These are phyloP conservation scores for Pollenia amentaria DNA, from an alignment of 2,888 invertebrate species.

Conservation along the genomic window DNA sequence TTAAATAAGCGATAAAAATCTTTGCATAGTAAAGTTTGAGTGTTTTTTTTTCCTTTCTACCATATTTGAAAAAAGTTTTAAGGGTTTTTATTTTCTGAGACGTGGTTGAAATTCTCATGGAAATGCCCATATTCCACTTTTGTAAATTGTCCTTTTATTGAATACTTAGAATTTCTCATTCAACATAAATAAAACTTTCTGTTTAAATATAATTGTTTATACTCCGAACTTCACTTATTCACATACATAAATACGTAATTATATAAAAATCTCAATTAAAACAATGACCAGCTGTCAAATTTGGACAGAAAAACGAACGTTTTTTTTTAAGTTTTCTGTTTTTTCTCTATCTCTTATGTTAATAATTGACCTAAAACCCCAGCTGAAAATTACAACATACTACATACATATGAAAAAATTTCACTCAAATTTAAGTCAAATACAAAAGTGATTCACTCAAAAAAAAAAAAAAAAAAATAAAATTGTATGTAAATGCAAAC, in stretches of 20 bases:
- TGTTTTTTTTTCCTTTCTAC: too few relatives aligned
- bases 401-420: neutral
- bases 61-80: too few relatives aligned
- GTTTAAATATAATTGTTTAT: neutral
- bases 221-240: neutral
- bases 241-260: neutral
- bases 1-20: too few relatives aligned
- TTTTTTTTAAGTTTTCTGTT: neutral
- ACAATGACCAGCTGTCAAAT: conserved; percentile 29
- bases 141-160: too few relatives aligned
- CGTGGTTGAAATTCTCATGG: too few relatives aligned
- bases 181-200: neutral
- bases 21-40: too few relatives aligned
- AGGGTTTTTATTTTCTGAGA: too few relatives aligned
- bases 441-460: conserved; percentile 56
- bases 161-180: neutral
- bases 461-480: too few relatives aligned
- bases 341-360: neutral
- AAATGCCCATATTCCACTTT: too few relatives aligned
- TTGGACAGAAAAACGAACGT: conserved; percentile 5
- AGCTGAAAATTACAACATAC: neutral
- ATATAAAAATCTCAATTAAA: conserved; percentile 25
- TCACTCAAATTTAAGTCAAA: conserved; percentile 33
- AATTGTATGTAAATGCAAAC: conserved; percentile 13
- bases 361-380: conserved; percentile 67